These are phyloP conservation scores for Drosophila buzzatii DNA, from an alignment of 2,888 invertebrate genomes.

Conservation along the genomic window DNA sequence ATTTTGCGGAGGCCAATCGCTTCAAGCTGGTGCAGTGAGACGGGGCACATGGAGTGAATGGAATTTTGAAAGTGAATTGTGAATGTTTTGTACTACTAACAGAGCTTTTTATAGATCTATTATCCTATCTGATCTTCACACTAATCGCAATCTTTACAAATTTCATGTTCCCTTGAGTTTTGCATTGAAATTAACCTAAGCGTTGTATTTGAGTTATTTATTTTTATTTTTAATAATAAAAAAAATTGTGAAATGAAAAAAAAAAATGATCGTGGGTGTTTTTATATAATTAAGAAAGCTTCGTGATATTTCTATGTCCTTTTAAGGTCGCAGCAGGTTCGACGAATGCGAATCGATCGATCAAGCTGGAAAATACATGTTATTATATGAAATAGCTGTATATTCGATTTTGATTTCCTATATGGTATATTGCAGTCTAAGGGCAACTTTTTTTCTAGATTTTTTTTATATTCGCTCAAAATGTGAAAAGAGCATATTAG, in stretches of 20 bases:
- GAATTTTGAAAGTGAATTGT: constrained; percentile 12
- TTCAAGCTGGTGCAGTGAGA: constrained; percentile 71
- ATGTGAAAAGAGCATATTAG: not conserved
- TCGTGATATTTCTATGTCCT: constrained; percentile 35
- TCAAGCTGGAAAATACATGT: constrained; percentile 38
- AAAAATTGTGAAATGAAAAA: constrained; percentile 20
- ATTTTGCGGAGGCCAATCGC: constrained; percentile 83
- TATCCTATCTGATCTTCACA: constrained; percentile 26
- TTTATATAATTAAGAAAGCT: constrained; percentile 6
- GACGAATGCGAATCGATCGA: not conserved
- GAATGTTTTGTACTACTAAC: constrained; percentile 35
- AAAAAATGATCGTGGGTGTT: constrained; percentile 46
- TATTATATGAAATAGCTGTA: not conserved
- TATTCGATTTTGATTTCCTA: not conserved
- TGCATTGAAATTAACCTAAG: constrained; percentile 62
- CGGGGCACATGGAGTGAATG: not conserved
- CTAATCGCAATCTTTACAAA: constrained; percentile 48
- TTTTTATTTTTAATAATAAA: constrained; percentile 69
- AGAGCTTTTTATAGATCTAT: constrained; percentile 17
- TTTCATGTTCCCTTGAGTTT: constrained; percentile 56
- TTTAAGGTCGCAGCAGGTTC: constrained; percentile 28
- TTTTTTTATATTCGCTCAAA: not conserved
- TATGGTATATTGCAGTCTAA: not conserved
- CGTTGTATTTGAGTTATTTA: constrained; percentile 66
- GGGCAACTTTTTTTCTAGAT: not conserved